phyloP scores from a whole-genome alignment of 2,888 invertebrate genomes.

The Agrotis exclamationis region DNA sequence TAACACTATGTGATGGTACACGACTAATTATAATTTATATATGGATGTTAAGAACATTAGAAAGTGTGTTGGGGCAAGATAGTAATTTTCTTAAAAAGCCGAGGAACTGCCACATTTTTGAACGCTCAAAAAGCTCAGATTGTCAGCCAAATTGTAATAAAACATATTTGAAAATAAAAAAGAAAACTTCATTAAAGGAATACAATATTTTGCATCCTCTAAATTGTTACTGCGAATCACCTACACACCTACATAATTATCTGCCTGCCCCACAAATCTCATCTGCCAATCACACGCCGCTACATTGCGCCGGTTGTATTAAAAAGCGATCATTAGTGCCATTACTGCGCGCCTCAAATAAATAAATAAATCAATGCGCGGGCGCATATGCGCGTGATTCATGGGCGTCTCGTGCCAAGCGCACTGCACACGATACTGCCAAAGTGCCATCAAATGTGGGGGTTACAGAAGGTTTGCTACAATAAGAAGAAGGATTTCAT shows the following conservation, averaged over 20 bases:
- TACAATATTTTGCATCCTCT: constrained; percentile 2
- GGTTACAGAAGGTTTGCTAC: constrained; percentile 19
- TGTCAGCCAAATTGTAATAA: background rate
- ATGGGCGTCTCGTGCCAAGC: constrained; percentile 60
- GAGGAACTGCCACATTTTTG: background rate
- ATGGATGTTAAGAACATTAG: no score
- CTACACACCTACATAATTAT: no score
- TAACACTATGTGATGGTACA: background rate
- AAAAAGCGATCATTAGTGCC: constrained; percentile 55
- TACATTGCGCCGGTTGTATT: constrained; percentile 41
- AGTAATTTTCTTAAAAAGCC: background rate
- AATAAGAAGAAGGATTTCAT: background rate
- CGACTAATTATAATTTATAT: no score
- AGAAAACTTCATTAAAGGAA: no score
- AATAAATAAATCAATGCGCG: constrained; percentile 55
- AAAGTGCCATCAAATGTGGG: background rate
- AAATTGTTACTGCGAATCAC: background rate
- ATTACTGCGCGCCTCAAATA: constrained; percentile 56
- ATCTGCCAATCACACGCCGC: constrained; percentile 30
- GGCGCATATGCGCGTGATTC: constrained; percentile 57
- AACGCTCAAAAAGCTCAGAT: background rate
- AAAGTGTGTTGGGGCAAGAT: background rate
- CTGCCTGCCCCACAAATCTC: constrained; percentile 33
- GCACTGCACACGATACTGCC: constrained; percentile 59
- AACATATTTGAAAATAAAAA: no score